Evolutionary conservation across 2,888 invertebrate genomes (phyloP).

Genomic region (Apamea epomidion): DNA sequence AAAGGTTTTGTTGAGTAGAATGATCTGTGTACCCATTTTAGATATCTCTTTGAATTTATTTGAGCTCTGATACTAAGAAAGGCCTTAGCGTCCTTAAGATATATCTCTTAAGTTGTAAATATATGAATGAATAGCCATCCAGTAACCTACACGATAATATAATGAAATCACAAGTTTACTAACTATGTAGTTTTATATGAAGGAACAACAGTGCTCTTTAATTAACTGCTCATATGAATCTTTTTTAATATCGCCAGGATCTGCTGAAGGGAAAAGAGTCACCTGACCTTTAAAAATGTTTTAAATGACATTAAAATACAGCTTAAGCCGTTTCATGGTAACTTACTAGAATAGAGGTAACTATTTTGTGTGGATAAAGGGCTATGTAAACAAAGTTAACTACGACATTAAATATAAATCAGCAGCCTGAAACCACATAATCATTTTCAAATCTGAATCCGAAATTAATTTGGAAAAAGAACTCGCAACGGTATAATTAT

Average conservation of each 20-base stretch:
- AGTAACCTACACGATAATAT: not conserved
- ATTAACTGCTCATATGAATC: not conserved
- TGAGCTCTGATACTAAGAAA: conserved; percentile 11
- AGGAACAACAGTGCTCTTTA: not conserved
- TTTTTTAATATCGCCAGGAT: not conserved
- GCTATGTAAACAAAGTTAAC: conserved; percentile 7
- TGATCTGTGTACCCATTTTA: conserved; percentile 15
- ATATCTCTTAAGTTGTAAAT: conserved; percentile 11
- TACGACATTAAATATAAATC: conserved; percentile 22
- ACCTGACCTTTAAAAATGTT: not conserved
- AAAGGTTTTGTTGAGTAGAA: conserved; percentile 46
- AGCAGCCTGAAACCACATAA: conserved; percentile 17
- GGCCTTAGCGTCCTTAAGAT: not conserved
- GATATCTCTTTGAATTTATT: conserved; percentile 23
- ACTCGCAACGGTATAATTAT: conserved; percentile 23
- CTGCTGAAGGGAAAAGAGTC: not conserved
- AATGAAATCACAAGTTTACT: not conserved
- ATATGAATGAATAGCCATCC: not conserved
- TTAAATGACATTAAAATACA: not conserved
- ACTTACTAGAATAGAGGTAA: not conserved
- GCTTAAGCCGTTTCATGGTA: not conserved
- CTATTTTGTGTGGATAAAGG: not conserved
- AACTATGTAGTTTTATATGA: not conserved
- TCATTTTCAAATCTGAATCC: conserved; percentile 20
- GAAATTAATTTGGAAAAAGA: conserved; percentile 39